Conservation (phyloP, 2,113 vertebrate genomes). For the Rhinoptilus africanus region DNA sequence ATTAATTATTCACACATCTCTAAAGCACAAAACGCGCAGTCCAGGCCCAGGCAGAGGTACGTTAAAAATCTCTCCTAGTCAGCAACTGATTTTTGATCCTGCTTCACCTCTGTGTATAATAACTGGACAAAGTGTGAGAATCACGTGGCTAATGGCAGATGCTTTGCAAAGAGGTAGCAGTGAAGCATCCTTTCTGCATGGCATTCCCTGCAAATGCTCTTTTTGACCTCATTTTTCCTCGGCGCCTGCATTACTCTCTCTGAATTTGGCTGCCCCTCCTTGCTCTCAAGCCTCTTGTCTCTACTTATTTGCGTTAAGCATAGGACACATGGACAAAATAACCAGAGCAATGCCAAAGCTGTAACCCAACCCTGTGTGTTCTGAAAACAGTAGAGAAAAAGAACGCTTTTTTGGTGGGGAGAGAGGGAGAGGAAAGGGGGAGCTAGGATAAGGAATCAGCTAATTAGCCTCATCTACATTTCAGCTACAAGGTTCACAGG, state of each 20-base stretch:
- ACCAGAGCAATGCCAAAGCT: slow-evolving; percentile 59
- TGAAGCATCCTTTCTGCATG: not conserved
- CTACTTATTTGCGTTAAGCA: slow-evolving; percentile 66
- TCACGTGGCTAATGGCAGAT: not conserved
- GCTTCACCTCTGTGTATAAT: not conserved
- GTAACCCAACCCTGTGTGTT: slow-evolving; percentile 43
- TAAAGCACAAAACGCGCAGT: not conserved
- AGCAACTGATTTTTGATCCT: not conserved
- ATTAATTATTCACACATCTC: slow-evolving; percentile 40
- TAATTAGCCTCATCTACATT: slow-evolving; percentile 77
- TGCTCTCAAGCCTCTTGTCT: slow-evolving; percentile 51
- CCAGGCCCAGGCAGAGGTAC: not conserved
- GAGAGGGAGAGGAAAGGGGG: not conserved
- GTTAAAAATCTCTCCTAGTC: not conserved
- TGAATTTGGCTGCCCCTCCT: slow-evolving; percentile 53
- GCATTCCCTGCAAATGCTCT: slow-evolving; percentile 14
- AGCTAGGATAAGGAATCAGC: slow-evolving; percentile 55
- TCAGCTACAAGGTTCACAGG: slow-evolving; percentile 64
- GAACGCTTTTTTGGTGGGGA: not conserved
- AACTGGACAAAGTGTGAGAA: not conserved
- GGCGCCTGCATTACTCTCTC: slow-evolving; percentile 46
- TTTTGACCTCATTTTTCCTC: slow-evolving; percentile 32
- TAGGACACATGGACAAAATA: slow-evolving; percentile 63
- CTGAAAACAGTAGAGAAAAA: slow-evolving; percentile 29
- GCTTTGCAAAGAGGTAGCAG: not conserved